Percentiles rank a stretch among this genome's conserved stretches.
phyloP scores from a whole-genome alignment of 2,113 vertebrate species.

The Falcunculus frontatus region DNA sequence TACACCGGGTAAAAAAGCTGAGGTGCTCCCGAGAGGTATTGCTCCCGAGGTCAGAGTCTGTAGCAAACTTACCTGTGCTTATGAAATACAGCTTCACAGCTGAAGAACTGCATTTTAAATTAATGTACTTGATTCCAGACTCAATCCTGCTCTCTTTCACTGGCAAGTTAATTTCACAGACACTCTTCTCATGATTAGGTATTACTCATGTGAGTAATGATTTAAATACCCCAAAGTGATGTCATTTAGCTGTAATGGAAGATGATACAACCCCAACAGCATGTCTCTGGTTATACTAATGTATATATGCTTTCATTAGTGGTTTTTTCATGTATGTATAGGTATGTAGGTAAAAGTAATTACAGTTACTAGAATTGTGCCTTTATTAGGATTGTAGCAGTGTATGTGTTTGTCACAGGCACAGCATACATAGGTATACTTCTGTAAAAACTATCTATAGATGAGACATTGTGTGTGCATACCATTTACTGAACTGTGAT shows the following conservation, averaged over 20 bases:
- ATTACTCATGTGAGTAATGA: slow-evolving; percentile 39
- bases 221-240: slow-evolving; percentile 30
- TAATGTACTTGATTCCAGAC: neutral
- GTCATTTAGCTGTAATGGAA: slow-evolving; percentile 40
- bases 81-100: neutral
- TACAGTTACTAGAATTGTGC: neutral
- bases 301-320: neutral
- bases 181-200: slow-evolving; percentile 18
- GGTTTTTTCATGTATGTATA: neutral
- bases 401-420: neutral
- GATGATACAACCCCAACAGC: neutral
- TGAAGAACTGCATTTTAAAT: neutral
- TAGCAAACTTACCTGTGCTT: neutral
- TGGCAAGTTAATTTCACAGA: slow-evolving; percentile 34
- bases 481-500: neutral
- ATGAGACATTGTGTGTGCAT: accelerated
- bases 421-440: neutral
- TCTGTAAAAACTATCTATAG: neutral
- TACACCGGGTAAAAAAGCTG: neutral
- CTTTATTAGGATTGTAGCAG: neutral
- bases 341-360: neutral
- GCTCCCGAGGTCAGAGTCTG: neutral
- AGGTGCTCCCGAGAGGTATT: neutral
- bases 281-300: neutral
- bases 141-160: neutral